A percentile compares a stretch with the other conserved stretches of the same genome.
phyloP scores from a whole-genome alignment of 1,140 invertebrate species.

The silkworm (Bombyx mori) region ASM3026992v2 NC_085116.1:6461001-6461500 shows the following conservation, averaged over 20 bases:
- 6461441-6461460: constrained; percentile 72
- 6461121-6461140: constrained; percentile 51
- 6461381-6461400: no score
- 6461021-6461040: constrained; percentile 51
- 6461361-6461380: no score
- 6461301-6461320: no score
- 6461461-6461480: constrained; percentile 83
- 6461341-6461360: no score
- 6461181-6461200: constrained; percentile 23
- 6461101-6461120: constrained; percentile 50
- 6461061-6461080: constrained; percentile 41
- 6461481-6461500: constrained; percentile 87
- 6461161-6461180: constrained; percentile 47
- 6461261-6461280: no score
- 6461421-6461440: no score
- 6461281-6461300: no score
- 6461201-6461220: constrained; percentile 18
- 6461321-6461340: no score
- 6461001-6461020: constrained; percentile 44
- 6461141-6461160: constrained; percentile 54
- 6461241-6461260: constrained; percentile 9
- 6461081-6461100: constrained; percentile 25
- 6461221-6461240: constrained; percentile 29
- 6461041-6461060: constrained; percentile 52
- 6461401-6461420: no score